Evolutionary conservation across 2,113 vertebrate species (phyloP).

Genomic region (Megalops atlanticus): DNA sequence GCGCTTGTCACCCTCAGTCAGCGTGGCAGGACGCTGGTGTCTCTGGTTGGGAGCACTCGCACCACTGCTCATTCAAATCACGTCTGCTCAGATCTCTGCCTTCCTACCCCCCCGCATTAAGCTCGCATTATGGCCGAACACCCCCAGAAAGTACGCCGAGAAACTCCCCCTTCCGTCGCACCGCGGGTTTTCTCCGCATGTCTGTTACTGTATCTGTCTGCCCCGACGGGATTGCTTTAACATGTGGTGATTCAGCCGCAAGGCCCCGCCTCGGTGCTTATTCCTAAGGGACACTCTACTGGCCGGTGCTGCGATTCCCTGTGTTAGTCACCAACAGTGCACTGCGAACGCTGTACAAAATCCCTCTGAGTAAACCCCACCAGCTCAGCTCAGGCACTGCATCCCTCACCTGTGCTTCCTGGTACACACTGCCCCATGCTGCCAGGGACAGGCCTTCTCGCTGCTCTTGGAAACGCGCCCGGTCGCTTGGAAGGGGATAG

Average conservation of each 20-base stretch:
- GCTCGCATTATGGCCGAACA: constrained; percentile 30
- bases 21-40: constrained; percentile 17
- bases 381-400: constrained; percentile 3
- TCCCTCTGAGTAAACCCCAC: constrained; percentile 21
- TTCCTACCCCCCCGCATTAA: constrained; percentile 30
- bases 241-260: no score
- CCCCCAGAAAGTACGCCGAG: constrained; percentile 34
- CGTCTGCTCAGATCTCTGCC: constrained; percentile 37
- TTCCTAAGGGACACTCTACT: no score
- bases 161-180: no score
- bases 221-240: no score
- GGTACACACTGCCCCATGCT: neutral
- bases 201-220: no score
- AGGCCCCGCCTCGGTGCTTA: no score
- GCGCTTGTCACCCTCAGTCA: constrained; percentile 1
- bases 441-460: constrained; percentile 1
- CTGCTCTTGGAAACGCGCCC: constrained; percentile 15
- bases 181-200: no score
- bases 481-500: neutral
- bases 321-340: neutral
- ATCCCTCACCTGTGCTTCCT: neutral
- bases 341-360: neutral
- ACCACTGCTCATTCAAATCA: constrained; percentile 31
- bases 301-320: neutral
- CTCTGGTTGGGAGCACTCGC: constrained; percentile 11